phyloP scores from a whole-genome alignment of 2,888 invertebrate genomes.

The Eubasilissa splendida region DNA sequence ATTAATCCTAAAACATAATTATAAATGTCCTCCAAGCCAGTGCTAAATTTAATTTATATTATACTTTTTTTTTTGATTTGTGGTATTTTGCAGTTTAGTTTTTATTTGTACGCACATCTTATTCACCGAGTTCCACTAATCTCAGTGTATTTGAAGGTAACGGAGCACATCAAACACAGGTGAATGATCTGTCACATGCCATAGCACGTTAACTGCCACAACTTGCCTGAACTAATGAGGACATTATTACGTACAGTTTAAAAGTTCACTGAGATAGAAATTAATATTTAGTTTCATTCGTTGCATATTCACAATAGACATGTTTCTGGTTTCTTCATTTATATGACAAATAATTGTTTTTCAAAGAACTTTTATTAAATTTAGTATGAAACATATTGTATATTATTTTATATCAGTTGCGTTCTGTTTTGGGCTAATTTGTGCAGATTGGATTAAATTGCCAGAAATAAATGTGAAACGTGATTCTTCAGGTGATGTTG shows the following conservation, averaged over 20 bases:
- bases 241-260: not conserved
- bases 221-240: slow-evolving; percentile 22
- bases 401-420: not conserved
- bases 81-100: no score
- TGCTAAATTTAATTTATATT: no score
- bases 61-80: no score
- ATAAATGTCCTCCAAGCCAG: no score
- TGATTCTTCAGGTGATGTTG: not conserved
- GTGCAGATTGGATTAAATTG: slow-evolving; percentile 36
- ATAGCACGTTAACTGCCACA: slow-evolving; percentile 24
- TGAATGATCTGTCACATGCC: slow-evolving; percentile 53
- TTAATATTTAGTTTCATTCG: slow-evolving; percentile 6
- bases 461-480: slow-evolving; percentile 31
- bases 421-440: not conserved
- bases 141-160: not conserved
- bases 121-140: no score
- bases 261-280: not conserved
- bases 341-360: not conserved
- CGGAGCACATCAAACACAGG: slow-evolving; percentile 40
- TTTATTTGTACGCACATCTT: no score
- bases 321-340: not conserved
- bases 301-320: not conserved
- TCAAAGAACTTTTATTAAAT: not conserved
- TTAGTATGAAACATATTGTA: slow-evolving; percentile 31
- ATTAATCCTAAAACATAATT: no score